phyloP scores from a whole-genome alignment of 2,797 vertebrate genomes.

The Myotis vivesi region DNA sequence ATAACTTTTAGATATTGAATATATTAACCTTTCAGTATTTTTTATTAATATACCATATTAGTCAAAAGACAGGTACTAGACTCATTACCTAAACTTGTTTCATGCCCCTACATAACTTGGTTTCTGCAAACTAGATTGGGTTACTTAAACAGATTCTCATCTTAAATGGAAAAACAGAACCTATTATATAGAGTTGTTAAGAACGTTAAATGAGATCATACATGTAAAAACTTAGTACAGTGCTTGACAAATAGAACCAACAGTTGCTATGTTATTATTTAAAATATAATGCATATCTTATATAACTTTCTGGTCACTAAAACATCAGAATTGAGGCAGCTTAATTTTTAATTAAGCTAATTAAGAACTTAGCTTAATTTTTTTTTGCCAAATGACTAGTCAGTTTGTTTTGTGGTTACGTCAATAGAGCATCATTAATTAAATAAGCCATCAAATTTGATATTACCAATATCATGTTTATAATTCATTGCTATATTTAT shows the following conservation, averaged over 20 bases:
- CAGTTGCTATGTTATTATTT: not conserved
- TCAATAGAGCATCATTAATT: not conserved
- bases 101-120: not conserved
- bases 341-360: not conserved
- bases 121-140: not conserved
- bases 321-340: not conserved
- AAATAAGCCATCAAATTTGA: not conserved
- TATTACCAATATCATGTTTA: not conserved
- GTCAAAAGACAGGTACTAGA: not conserved
- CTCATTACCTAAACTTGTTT: not conserved
- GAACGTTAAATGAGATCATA: not conserved
- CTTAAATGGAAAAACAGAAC: not conserved
- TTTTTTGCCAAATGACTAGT: not conserved
- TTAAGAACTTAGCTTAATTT: not conserved
- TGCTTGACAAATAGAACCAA: not conserved
- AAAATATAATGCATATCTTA: slow-evolving; percentile 1
- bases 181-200: not conserved
- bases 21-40: not conserved
- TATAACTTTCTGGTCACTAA: not conserved
- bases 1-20: not conserved
- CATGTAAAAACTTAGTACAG: not conserved
- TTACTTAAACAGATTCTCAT: not conserved
- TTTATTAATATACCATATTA: not conserved
- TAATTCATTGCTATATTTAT: not conserved
- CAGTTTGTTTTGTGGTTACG: not conserved